phyloP scores from a whole-genome alignment of 2,888 invertebrate genomes.

The Ophraella communa region DNA sequence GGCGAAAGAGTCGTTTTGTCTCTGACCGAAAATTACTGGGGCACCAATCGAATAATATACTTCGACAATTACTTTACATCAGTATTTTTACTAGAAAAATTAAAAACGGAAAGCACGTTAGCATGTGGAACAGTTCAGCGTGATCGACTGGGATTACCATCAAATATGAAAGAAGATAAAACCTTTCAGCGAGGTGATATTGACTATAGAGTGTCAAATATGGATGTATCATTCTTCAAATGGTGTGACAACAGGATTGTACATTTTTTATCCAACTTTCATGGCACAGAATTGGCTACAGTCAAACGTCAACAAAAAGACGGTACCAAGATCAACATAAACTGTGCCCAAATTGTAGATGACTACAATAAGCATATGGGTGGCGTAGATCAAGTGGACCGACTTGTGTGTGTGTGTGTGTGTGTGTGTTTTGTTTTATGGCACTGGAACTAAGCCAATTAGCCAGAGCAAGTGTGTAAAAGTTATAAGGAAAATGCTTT shows the following conservation, averaged over 20 bases:
- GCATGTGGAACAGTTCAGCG: slow-evolving; percentile 24
- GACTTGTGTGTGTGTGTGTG: no score
- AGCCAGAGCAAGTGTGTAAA: no score
- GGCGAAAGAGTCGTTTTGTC: slow-evolving; percentile 41
- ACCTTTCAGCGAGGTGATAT: slow-evolving; percentile 17
- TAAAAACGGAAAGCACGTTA: slow-evolving; percentile 24
- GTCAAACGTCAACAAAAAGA: slow-evolving; percentile 27
- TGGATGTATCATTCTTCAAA: slow-evolving; percentile 18
- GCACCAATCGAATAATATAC: no score
- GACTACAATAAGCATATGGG: slow-evolving; percentile 26
- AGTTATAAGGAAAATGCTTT: no score
- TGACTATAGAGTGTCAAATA: slow-evolving; percentile 20
- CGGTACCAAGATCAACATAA: slow-evolving; percentile 20
- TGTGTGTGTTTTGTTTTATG: no score
- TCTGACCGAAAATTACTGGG: slow-evolving; percentile 32
- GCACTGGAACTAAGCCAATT: no score
- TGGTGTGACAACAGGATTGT: slow-evolving; percentile 17
- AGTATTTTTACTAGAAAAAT: slow-evolving; percentile 21
- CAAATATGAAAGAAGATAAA: slow-evolving; percentile 22
- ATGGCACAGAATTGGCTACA: slow-evolving; percentile 26
- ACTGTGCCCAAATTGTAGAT: slow-evolving; percentile 25
- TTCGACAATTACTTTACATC: slow-evolving; percentile 7
- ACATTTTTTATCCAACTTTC: slow-evolving; percentile 26
- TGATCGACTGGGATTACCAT: slow-evolving; percentile 18
- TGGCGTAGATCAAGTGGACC: no score